Evolutionary conservation across 1,140 invertebrate genomes (phyloP).

Genomic region (Matsumurasca onukii): DNA sequence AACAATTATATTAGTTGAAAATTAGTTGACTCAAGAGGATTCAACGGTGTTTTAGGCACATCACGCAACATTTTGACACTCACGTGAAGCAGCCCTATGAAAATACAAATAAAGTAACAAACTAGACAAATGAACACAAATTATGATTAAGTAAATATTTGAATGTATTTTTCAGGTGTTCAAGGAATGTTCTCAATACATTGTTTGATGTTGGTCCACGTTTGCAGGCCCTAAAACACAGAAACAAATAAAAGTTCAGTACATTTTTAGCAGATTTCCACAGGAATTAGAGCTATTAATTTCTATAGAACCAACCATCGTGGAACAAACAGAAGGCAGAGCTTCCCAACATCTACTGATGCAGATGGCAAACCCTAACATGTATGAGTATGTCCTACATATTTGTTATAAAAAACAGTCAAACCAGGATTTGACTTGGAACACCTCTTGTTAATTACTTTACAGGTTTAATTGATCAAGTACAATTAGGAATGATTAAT

Average conservation of each 20-base stretch:
- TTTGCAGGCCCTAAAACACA: constrained; percentile 64
- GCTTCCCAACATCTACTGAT: neutral
- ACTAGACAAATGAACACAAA: too few species aligned
- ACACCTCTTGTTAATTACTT: neutral
- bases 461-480: neutral
- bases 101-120: too few species aligned
- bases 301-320: neutral
- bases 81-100: too few species aligned
- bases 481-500: neutral
- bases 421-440: neutral
- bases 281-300: neutral
- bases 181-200: constrained; percentile 65
- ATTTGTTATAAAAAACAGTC: constrained; percentile 22
- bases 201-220: constrained; percentile 72
- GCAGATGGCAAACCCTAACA: neutral
- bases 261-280: constrained; percentile 20
- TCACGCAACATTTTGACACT: too few species aligned
- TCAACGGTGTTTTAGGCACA: too few species aligned
- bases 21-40: too few species aligned
- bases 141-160: too few species aligned
- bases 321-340: too few species aligned
- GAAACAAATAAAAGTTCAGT: constrained; percentile 23
- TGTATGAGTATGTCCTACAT: constrained; percentile 11
- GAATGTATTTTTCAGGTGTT: too few species aligned
- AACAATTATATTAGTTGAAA: too few species aligned